Evolutionary conservation across 2,113 vertebrate genomes (phyloP), one percentile per base, ranked within the genome.

Genomic region (Ornithorhynchus anatinus): DNA sequence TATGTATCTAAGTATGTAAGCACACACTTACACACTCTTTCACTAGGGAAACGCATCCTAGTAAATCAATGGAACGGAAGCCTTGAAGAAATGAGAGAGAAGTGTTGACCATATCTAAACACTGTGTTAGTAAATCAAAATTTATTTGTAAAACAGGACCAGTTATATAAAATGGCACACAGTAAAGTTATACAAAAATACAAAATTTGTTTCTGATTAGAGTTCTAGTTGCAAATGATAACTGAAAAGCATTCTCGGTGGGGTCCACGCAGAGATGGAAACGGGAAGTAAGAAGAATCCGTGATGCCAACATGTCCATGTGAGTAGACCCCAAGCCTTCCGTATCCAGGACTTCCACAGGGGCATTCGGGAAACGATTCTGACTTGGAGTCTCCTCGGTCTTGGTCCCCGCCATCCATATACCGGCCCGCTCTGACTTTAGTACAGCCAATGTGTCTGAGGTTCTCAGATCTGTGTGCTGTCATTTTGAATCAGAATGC

Each of bases 131-230:
- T 89, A 91, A 92, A 92, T 77, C 74, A 84, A 75, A 84, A 86
- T 92, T 93, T 88, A 82, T 91, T 92, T 89, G 92, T 87, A 90
- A 91, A 91, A 93, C 84, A 89, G 85, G 88, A 87, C 85, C 84
- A 85, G 88, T 91, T 92, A 94, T 93, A 94, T 75, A 93, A 93
- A 93, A 92, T 89, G 91, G 85, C 86, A 91, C 91, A 93, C 91
- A 88, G 75, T 90, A 86, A 88, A 91, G 91, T 91, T 79, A 91
- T 94, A 94, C 89, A 94, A 94, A 94, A 93, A 94, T 93, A 94
- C 90, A 93, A 93, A 92, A 90, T 89, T 80, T 89, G 77, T 91
- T 92, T 90, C 84, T 85, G 88, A 75, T 88, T 91, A 87, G 84
- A 91, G 85, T 90, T 82, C 87, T 88, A 84, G 71, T 91, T 89